A percentile compares a stretch with the other conserved stretches of the same genome.
Conservation (phyloP, 1,140 invertebrate genomes). For the Drosophila trapezifrons region DNA sequence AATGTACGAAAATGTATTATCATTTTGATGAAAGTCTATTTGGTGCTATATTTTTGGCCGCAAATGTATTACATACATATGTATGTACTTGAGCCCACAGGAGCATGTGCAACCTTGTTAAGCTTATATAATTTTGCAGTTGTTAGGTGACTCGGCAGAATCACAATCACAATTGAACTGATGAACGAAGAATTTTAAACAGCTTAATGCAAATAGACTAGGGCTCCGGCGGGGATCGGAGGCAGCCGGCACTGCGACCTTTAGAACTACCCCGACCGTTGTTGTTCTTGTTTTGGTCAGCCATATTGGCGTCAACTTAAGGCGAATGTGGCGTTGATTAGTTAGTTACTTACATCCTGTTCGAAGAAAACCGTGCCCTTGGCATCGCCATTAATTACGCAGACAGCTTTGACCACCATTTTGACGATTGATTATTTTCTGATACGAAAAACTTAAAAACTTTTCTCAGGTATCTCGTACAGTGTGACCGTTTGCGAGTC, state of each 20-base stretch:
- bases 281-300: conserved; percentile 11
- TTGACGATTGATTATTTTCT: conserved; percentile 31
- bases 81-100: conserved; percentile 1
- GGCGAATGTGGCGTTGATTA: not conserved
- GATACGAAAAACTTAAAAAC: conserved; percentile 9
- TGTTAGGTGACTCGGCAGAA: conserved; percentile 60
- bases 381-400: conserved; percentile 93
- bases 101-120: conserved; percentile 24
- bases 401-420: conserved; percentile 91
- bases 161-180: conserved; percentile 42
- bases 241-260: conserved; percentile 64
- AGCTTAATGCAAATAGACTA: conserved; percentile 5
- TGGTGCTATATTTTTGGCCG: not conserved
- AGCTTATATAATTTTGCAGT: conserved; percentile 67
- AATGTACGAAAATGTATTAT: too few relatives aligned
- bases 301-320: conserved; percentile 21
- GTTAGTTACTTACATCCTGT: conserved; percentile 87
- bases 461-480: conserved; percentile 15
- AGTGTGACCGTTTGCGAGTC: conserved; percentile 2
- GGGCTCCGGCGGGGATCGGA: conserved; percentile 4
- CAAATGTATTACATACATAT: not conserved
- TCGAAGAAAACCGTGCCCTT: conserved; percentile 92
- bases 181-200: conserved; percentile 19
- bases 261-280: conserved; percentile 20
- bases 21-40: not conserved